These are phyloP conservation scores for Asobara japonica DNA, from an alignment of 1,140 invertebrate genomes.

Conservation along the genomic window DNA sequence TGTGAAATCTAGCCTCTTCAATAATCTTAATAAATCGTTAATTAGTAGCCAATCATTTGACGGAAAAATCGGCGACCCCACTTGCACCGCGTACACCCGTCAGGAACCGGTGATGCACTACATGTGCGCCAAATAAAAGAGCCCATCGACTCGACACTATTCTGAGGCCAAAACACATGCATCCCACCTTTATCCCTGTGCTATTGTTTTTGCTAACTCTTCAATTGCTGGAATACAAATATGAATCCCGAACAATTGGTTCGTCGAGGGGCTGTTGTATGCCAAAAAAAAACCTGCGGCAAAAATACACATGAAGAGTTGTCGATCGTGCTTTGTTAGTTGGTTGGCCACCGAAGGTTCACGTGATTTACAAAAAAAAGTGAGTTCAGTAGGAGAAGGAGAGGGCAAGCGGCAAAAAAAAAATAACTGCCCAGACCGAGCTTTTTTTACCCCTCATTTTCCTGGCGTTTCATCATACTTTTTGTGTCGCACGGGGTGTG, in stretches of 20 bases:
- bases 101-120: background rate
- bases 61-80: no score
- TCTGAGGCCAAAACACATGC: background rate
- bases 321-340: background rate
- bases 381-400: background rate
- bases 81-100: no score
- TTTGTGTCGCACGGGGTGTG: background rate
- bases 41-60: no score
- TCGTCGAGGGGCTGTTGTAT: background rate
- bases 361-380: conserved; percentile 3
- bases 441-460: background rate
- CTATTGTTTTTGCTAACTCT: background rate
- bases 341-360: background rate
- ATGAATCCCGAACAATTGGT: background rate
- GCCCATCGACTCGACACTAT: background rate
- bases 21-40: no score
- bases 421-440: background rate
- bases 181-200: background rate
- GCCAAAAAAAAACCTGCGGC: background rate
- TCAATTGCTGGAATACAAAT: background rate
- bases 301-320: conserved; percentile 2
- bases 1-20: no score
- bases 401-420: background rate
- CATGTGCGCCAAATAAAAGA: background rate
- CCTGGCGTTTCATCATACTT: background rate